Evolutionary conservation across 2,113 vertebrate species (phyloP), one percentile per base, ranked within the genome.

Genomic region (Alces alces): DNA sequence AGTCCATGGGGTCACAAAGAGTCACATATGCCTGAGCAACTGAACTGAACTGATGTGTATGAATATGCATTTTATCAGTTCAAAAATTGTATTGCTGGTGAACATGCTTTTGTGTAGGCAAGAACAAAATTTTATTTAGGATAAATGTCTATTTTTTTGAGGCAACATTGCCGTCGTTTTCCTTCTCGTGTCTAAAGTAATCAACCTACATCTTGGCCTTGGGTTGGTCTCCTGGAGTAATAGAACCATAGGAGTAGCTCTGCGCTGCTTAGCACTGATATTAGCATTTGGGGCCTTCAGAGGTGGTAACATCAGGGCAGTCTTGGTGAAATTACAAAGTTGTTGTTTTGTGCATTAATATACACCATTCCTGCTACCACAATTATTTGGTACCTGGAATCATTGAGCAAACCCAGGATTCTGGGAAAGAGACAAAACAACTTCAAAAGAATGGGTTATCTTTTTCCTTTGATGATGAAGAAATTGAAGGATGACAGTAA

Each of bases 21-120:
- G 19, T 23, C n/a, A 36, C n/a, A 70, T 9, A 3, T 10, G 1
- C 17, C 66, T 36, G 19, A 70, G 9, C 0, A 2, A 36, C 60
- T 64, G 60, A 33, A 60, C 30, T n/a, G 61, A 64, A 70, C 64
- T 36, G 8, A 36, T 5, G 2, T 66, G 17, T 36, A 12, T 70
- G n/a, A 79, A 47, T 47, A n/a, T 30, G 33, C 30, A 91, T 79
- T 78, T 25, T 33, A 45, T 78, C 58, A 47, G 12, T n/a, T 21
- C 8, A 2, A 14, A 79, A 58, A 58, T 23, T 30, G 54, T 45
- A 33, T 45, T 87, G 13, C 7, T 58, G 55, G 9, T 50, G 27
- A 57, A 28, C 23, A n/a, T 9, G 30, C 21, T 80, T 60, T 50
- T 80, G 43, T 8, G 14, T 45, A 91, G 19, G 23, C 14, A 60